phyloP scores from a whole-genome alignment of 2,797 vertebrate genomes.

The Peromyscus melanophrys region DNA sequence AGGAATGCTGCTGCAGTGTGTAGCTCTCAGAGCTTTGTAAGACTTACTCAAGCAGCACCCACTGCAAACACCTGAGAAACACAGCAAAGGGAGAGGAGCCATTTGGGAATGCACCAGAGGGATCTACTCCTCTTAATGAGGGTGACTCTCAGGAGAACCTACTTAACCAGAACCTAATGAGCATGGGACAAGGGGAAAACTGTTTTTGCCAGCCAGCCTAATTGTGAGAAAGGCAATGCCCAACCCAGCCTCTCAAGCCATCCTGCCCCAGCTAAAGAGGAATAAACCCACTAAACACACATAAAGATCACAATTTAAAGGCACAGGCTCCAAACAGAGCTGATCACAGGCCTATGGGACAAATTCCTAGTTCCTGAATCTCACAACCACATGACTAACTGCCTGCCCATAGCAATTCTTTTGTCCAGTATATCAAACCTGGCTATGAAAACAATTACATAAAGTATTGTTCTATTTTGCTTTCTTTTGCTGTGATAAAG shows the following conservation, averaged over 20 bases:
- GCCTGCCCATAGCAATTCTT: not conserved
- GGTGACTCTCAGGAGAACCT: not conserved
- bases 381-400: not conserved
- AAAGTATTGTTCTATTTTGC: not conserved
- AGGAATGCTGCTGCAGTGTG: fast-evolving
- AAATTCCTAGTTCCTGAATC: not conserved
- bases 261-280: not conserved
- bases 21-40: not conserved
- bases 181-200: not conserved
- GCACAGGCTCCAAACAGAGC: not conserved
- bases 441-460: not conserved
- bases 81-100: not conserved
- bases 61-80: not conserved
- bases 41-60: not conserved
- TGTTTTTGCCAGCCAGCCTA: not conserved
- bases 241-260: not conserved
- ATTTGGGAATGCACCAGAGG: not conserved
- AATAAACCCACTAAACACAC: not conserved
- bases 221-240: not conserved
- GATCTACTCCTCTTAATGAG: not conserved
- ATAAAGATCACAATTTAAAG: not conserved
- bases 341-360: not conserved
- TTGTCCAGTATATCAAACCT: not conserved
- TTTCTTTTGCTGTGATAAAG: not conserved
- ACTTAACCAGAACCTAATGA: not conserved